phyloP scores from a whole-genome alignment of 2,888 invertebrate species.

The Lutraria lutraria region DNA sequence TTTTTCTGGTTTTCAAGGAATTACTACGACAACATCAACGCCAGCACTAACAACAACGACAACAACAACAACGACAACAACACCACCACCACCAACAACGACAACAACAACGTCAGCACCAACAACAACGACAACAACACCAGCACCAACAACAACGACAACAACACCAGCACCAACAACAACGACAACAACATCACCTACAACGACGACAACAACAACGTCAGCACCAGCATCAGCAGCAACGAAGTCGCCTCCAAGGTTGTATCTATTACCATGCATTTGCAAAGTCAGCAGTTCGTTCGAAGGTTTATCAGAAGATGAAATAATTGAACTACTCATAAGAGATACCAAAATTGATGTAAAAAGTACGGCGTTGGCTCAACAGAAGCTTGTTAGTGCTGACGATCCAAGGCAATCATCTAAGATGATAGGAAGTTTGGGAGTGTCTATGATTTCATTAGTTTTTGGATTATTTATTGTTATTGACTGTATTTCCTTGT shows the following conservation, averaged over 20 bases:
- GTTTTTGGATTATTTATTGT: slow-evolving; percentile 13
- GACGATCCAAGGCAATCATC: slow-evolving; percentile 40
- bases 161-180: not conserved
- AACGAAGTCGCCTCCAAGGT: not conserved
- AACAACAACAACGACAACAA: too few relatives aligned
- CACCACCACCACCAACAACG: too few relatives aligned
- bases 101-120: too few relatives aligned
- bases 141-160: not conserved
- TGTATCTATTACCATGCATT: slow-evolving; percentile 40
- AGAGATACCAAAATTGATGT: slow-evolving; percentile 37
- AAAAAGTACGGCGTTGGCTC: slow-evolving; percentile 20
- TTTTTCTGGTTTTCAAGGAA: too few relatives aligned
- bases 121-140: too few relatives aligned
- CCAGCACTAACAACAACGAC: too few relatives aligned
- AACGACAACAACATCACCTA: not conserved
- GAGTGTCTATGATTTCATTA: not conserved
- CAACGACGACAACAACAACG: not conserved
- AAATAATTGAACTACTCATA: slow-evolving; percentile 41
- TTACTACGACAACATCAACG: too few relatives aligned
- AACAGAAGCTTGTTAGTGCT: not conserved
- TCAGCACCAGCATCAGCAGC: not conserved
- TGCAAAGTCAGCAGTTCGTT: slow-evolving; percentile 36
- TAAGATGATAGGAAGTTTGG: slow-evolving; percentile 23
- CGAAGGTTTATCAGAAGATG: slow-evolving; percentile 34
- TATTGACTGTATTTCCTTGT: slow-evolving; percentile 10